These are phyloP conservation scores for Cnemophilus loriae DNA, from an alignment of 2,113 vertebrate species.

Conservation along the genomic window DNA sequence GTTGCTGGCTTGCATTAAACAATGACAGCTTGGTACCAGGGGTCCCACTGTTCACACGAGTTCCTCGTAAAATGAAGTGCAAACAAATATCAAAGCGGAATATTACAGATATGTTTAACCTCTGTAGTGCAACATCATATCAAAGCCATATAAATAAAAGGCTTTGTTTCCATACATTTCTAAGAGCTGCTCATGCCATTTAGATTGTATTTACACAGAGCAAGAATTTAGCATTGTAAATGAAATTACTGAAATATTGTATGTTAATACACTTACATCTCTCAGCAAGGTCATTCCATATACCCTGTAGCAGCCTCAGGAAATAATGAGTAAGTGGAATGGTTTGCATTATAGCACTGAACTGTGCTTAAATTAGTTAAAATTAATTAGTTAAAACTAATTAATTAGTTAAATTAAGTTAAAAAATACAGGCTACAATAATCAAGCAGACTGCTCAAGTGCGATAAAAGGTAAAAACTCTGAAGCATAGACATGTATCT, in stretches of 20 bases:
- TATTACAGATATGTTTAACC: background rate
- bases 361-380: constrained; percentile 36
- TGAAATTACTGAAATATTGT: background rate
- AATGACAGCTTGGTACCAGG: background rate
- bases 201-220: background rate
- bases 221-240: background rate
- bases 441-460: background rate
- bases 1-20: background rate
- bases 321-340: constrained; percentile 21
- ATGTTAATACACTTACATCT: background rate
- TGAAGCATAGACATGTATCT: background rate
- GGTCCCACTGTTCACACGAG: background rate
- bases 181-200: background rate
- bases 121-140: background rate
- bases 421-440: background rate
- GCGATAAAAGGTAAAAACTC: background rate
- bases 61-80: background rate
- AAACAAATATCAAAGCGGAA: background rate
- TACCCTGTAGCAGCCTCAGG: background rate
- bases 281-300: background rate
- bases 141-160: background rate
- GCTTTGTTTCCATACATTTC: background rate
- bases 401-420: constrained; percentile 32
- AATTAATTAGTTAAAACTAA: too few species aligned
- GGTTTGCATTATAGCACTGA: background rate